Conservation (phyloP, 2,113 vertebrate genomes). For the Cebus imitator region DNA sequence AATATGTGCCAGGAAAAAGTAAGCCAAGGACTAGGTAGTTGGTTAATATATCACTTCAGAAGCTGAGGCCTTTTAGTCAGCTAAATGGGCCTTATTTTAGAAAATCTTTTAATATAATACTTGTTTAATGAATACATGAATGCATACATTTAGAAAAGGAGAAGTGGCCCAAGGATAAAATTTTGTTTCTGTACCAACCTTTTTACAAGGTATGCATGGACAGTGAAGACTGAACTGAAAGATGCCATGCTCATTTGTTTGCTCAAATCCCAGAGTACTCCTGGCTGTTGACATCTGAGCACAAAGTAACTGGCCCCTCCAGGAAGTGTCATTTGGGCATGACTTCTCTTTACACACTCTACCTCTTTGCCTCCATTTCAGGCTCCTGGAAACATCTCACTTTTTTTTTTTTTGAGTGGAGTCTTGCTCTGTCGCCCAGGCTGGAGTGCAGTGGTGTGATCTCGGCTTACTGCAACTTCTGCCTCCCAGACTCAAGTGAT, state of each 20-base stretch:
- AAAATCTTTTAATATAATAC: conserved; percentile 22
- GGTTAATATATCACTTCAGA: conserved; percentile 2
- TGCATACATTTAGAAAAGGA: neutral
- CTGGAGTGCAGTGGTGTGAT: no score
- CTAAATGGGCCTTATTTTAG: neutral
- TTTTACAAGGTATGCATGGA: neutral
- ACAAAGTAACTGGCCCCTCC: neutral
- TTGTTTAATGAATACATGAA: conserved; percentile 3
- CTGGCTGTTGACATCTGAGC: neutral
- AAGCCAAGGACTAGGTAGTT: neutral
- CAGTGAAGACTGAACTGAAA: neutral
- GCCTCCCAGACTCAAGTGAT: no score
- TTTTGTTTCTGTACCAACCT: neutral
- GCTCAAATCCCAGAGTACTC: neutral
- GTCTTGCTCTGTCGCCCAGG: no score
- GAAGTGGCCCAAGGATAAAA: neutral
- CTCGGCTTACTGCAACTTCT: no score
- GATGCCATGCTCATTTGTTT: neutral
- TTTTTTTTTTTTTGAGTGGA: no score
- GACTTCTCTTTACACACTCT: neutral
- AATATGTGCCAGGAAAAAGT: neutral
- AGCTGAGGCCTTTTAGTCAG: neutral
- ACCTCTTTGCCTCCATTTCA: neutral
- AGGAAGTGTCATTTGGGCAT: neutral
- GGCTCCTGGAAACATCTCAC: neutral